These are phyloP conservation scores for Myotis brandtii DNA, from an alignment of 2,113 vertebrate genomes.

Conservation along the genomic window DNA sequence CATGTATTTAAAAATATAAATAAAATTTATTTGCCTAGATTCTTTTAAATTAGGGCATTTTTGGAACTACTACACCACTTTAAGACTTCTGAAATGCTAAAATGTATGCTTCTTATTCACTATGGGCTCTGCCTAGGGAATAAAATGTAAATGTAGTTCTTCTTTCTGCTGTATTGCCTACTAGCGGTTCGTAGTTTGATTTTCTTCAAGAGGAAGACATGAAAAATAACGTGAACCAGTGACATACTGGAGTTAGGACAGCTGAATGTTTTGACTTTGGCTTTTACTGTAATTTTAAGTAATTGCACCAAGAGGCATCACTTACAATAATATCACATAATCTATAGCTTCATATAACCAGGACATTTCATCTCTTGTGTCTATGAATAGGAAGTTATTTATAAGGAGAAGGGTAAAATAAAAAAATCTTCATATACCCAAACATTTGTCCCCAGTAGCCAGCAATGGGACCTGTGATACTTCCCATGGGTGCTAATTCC, in stretches of 20 bases:
- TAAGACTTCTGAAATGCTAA: conserved; percentile 17
- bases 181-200: background rate
- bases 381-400: background rate
- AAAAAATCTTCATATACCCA: background rate
- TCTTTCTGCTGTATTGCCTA: background rate
- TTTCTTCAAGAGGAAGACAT: background rate
- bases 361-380: background rate
- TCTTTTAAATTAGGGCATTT: background rate
- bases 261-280: background rate
- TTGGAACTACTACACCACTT: background rate
- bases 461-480: background rate
- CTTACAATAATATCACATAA: background rate
- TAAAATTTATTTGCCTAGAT: background rate
- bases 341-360: background rate
- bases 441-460: background rate
- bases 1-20: conserved; percentile 10
- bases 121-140: background rate
- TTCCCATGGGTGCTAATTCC: background rate
- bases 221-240: background rate
- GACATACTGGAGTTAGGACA: background rate
- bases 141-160: background rate
- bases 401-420: background rate
- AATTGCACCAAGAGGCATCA: background rate
- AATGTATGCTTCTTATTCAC: background rate
- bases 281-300: conserved; percentile 2